Conservation (phyloP, 2,113 vertebrate genomes). For the Lontra canadensis region DNA sequence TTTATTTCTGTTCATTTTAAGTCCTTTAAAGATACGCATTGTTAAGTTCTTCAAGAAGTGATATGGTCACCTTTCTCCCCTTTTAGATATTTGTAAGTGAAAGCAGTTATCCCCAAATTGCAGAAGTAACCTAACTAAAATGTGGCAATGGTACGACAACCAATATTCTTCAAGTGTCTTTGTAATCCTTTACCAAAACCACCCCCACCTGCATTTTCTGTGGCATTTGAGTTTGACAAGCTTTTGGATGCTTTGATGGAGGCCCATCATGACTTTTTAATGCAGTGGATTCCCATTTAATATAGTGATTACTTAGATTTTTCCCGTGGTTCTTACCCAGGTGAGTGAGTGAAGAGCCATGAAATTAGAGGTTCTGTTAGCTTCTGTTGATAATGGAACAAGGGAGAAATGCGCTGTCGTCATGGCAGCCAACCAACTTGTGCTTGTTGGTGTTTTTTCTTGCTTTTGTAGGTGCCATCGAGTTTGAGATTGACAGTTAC, state of each 20-base stretch:
- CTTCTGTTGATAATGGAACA: neutral
- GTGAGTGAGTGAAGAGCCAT: neutral
- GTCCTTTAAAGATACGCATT: neutral
- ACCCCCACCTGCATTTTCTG: neutral
- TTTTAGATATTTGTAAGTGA: neutral
- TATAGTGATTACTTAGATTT: neutral
- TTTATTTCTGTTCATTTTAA: constrained; percentile 34
- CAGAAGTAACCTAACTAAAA: constrained; percentile 7
- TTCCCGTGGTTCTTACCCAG: neutral
- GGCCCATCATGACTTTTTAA: neutral
- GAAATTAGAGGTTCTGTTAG: neutral
- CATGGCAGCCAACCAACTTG: neutral
- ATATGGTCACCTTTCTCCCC: neutral
- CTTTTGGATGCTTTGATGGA: constrained; percentile 11
- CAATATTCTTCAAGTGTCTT: neutral
- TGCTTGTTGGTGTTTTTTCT: neutral
- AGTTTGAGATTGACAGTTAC: neutral
- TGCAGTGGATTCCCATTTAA: neutral
- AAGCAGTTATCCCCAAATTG: neutral
- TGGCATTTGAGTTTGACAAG: neutral
- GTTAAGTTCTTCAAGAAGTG: neutral
- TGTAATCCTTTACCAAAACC: neutral
- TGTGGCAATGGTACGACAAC: neutral
- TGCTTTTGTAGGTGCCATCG: neutral
- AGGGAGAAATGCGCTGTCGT: neutral